Conservation (phyloP, 92 coral and sea anemone genomes). For the Epizoanthus stellaris region DNA sequence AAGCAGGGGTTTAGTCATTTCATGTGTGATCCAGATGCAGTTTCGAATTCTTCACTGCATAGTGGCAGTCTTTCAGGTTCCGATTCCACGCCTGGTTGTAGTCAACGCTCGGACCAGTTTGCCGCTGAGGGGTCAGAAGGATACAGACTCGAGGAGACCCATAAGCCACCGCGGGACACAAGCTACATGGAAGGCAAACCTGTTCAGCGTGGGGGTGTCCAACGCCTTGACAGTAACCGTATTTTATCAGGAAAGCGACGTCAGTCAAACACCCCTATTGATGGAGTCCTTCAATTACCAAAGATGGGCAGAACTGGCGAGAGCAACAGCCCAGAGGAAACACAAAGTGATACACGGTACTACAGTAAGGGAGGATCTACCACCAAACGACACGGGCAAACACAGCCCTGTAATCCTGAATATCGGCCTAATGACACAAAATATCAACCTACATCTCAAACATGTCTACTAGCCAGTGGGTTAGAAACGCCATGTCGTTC, state of each 20-base stretch:
- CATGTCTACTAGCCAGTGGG: not conserved
- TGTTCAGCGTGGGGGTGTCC: too few species aligned
- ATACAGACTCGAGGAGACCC: not conserved
- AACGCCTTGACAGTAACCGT: too few species aligned
- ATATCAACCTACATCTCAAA: not conserved
- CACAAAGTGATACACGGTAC: not conserved
- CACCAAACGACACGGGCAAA: not conserved
- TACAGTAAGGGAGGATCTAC: not conserved
- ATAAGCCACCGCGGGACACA: not conserved
- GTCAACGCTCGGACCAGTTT: not conserved
- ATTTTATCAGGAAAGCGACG: too few species aligned
- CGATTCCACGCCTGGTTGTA: not conserved
- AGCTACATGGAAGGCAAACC: too few species aligned
- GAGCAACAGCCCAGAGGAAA: not conserved
- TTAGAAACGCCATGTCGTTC: not conserved
- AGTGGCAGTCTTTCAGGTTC: not conserved
- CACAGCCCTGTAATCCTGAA: not conserved
- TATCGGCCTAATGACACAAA: not conserved
- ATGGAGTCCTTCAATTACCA: too few species aligned
- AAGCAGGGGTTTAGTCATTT: slow-evolving; percentile 4
- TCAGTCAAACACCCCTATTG: too few species aligned
- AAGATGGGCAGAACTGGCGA: not conserved
- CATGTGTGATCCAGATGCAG: not conserved
- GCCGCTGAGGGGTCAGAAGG: not conserved
- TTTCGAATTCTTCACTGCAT: not conserved